Conservation (phyloP, 2,797 vertebrate genomes). For the Morelia viridis region DNA sequence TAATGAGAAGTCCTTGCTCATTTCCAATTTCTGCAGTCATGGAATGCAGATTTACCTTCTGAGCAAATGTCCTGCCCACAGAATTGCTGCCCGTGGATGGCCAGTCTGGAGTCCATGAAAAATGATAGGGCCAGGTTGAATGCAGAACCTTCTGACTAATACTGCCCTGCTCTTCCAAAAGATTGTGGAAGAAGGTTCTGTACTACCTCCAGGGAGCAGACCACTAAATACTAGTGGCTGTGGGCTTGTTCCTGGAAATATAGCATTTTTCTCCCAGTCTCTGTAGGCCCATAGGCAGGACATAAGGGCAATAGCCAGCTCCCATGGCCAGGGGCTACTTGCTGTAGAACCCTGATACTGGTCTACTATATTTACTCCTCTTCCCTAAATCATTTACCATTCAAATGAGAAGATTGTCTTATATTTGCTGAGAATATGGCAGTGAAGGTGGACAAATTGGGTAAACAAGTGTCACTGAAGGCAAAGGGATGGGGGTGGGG, state of each 20-base stretch:
- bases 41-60: neutral
- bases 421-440: neutral
- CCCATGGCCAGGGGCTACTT: neutral
- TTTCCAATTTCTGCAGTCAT: neutral
- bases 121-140: neutral
- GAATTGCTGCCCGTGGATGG: neutral
- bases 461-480: neutral
- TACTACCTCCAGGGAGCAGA: neutral
- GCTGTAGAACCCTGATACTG: neutral
- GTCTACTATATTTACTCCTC: neutral
- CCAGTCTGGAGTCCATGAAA: neutral
- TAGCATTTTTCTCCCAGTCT: neutral
- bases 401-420: neutral
- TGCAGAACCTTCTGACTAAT: neutral
- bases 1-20: neutral
- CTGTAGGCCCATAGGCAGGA: neutral
- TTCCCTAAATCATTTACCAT: neutral
- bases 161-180: neutral
- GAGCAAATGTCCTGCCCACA: neutral
- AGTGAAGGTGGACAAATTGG: neutral
- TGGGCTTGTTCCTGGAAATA: neutral
- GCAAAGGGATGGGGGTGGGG: neutral
- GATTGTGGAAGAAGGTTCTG: neutral
- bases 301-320: neutral
- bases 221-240: neutral